These are phyloP conservation scores for Altica lythri DNA, from an alignment of 2,888 invertebrate genomes.

Conservation along the genomic window DNA sequence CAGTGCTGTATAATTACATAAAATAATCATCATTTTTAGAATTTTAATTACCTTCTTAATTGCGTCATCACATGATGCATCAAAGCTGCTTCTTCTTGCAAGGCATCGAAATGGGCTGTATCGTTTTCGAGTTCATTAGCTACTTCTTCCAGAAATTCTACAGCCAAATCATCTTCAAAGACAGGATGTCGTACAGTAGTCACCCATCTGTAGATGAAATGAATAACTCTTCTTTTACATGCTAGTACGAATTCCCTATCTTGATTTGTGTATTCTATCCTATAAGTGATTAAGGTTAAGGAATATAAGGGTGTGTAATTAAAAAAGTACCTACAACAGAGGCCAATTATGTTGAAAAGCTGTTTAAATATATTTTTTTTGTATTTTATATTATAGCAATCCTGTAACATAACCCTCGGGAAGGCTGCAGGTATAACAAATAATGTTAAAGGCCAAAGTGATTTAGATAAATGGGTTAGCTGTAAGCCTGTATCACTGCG, in stretches of 20 bases:
- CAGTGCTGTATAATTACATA: neutral
- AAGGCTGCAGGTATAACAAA: too few relatives aligned
- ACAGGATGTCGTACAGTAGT: conserved; percentile 73
- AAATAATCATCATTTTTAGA: too few relatives aligned
- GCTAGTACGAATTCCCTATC: conserved; percentile 70
- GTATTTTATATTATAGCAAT: too few relatives aligned
- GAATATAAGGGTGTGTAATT: too few relatives aligned
- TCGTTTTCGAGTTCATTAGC: conserved; percentile 73
- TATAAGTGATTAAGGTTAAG: conserved; percentile 57
- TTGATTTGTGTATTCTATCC: conserved; percentile 63
- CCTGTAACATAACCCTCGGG: too few relatives aligned
- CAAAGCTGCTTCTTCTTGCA: conserved; percentile 70
- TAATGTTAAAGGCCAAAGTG: too few relatives aligned
- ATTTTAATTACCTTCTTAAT: conserved; percentile 60
- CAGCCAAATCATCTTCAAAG: conserved; percentile 72
- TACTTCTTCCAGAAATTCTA: conserved; percentile 77
- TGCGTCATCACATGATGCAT: conserved; percentile 72
- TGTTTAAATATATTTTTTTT: too few relatives aligned
- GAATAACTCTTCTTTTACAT: conserved; percentile 75
- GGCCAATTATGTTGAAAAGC: too few relatives aligned
- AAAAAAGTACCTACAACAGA: too few relatives aligned
- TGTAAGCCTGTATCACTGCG: too few relatives aligned
- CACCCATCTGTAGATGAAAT: conserved; percentile 79
- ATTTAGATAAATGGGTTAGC: too few relatives aligned
- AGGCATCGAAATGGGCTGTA: conserved; percentile 60